A percentile compares a stretch with the other conserved stretches of the same genome.
phyloP scores from a whole-genome alignment of 2,797 vertebrate species.

The Pempheris klunzingeri region DNA sequence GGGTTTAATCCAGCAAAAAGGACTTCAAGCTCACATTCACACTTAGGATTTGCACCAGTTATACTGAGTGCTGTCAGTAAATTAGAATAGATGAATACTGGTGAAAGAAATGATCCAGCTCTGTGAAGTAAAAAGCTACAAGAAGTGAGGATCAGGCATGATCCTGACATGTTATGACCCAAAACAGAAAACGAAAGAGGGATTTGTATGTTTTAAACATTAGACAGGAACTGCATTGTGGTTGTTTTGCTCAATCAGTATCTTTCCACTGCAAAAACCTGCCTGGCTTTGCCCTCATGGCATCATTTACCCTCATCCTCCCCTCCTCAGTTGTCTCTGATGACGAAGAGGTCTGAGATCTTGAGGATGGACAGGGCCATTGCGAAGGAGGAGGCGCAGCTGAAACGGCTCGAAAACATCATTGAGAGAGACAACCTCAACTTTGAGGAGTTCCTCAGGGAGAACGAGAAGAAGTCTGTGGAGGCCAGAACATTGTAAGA shows the following conservation, averaged over 20 bases:
- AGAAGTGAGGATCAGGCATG: neutral
- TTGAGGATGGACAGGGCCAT: constrained; percentile 83
- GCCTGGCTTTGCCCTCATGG: neutral
- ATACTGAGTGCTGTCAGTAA: too few species aligned
- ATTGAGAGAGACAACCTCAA: constrained; percentile 85
- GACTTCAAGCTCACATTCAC: too few species aligned
- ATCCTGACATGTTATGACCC: neutral
- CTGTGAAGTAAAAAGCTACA: neutral
- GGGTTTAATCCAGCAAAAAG: too few species aligned
- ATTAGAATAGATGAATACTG: neutral
- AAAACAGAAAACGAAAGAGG: neutral
- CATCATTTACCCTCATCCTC: neutral
- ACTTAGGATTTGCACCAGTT: too few species aligned
- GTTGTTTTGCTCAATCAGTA: neutral
- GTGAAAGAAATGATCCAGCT: neutral
- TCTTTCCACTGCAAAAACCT: neutral
- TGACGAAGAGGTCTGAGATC: constrained; percentile 88
- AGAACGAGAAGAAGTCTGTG: constrained; percentile 87
- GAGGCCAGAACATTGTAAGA: constrained; percentile 89
- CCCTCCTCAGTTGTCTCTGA: constrained; percentile 83
- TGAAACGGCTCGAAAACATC: constrained; percentile 84
- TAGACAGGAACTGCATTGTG: neutral
- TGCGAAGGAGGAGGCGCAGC: constrained; percentile 81
- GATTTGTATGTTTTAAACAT: neutral
- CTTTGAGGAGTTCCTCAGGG: constrained; percentile 90